Conservation (phyloP, 2,888 invertebrate species). For the Dryobotodes eremita region DNA sequence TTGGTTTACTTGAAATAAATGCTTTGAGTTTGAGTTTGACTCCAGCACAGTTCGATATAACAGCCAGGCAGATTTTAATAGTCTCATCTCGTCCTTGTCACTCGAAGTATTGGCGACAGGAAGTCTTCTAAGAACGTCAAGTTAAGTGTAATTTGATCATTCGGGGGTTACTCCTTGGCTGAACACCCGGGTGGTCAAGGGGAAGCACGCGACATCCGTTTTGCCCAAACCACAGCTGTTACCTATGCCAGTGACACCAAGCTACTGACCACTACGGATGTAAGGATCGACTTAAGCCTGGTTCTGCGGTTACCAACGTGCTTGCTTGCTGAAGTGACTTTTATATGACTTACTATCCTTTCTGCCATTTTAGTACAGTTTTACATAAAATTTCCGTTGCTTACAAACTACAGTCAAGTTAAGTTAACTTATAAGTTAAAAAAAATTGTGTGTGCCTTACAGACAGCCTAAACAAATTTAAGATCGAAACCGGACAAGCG, state of each 20-base stretch:
- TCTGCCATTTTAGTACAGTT: too few relatives aligned
- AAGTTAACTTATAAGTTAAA: too few relatives aligned
- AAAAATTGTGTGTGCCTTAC: too few relatives aligned
- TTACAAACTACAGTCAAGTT: too few relatives aligned
- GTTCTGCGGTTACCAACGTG: slow-evolving; percentile 4
- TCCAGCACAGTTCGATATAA: too few relatives aligned
- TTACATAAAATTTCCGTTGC: too few relatives aligned
- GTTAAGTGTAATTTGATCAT: background rate
- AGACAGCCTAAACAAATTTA: too few relatives aligned
- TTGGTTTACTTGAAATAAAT: too few relatives aligned
- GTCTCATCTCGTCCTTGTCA: background rate
- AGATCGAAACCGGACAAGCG: too few relatives aligned
- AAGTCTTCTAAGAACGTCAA: background rate
- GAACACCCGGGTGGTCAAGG: background rate
- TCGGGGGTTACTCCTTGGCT: background rate
- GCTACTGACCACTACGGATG: slow-evolving; percentile 15
- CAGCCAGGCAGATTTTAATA: too few relatives aligned
- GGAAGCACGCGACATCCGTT: slow-evolving; percentile 27
- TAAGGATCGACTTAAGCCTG: background rate
- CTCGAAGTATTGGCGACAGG: background rate
- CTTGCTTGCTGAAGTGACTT: background rate
- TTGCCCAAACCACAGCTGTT: slow-evolving; percentile 31
- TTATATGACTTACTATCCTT: too few relatives aligned
- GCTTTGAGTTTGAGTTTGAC: too few relatives aligned
- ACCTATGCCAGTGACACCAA: background rate